Base-by-base conservation (phyloP, 1,140 invertebrate species). In the Papilio helenus region DNA sequence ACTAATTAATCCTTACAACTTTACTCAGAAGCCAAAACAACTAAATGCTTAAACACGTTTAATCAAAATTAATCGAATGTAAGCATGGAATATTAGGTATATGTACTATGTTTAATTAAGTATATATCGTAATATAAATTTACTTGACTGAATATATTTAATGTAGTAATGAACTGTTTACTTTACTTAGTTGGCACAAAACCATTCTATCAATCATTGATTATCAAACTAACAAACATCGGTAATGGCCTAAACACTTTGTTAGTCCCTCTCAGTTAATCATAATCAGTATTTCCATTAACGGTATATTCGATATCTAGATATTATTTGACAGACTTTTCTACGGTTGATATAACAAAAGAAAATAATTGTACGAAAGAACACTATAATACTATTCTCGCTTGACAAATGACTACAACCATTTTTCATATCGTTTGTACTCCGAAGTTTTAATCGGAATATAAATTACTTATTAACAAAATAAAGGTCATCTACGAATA, bases 121-220 rank as follows among this genome's bases (percentile, higher is more conserved):
- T 29, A 29, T 68, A 29, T 68, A 29, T 29, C 2, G 78, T 82
- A 83, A 29, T 79, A 81, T 85, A 82, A 78, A 81, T 76, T 68
- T 68, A 68, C 26, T 68, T 14, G 26, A 68, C 61, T 34, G 14
- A 68, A 29, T 73, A 72, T 72, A 73, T 73, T 73, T 77, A 77
- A 77, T 23, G 72, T 74, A 58, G 55, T 77, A 77, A 77, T 29
- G 76, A 77, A 77, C 76, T 77, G 76, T 77, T 77, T 61, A 42
- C 76, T 14, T 77, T 61, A 61, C 76, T 77, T 58, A 76, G 49
- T 26, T 61, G 34, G 58, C 39, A 77, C 76, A 77, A 77, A 77
- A 61, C 51, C 55, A 44, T 77, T 61, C 55, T 44, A 77, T 77
- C 76, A 77, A 77, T 77, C 76, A 77, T 77, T 77, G 55, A 77